Percentiles rank a stretch among this genome's conserved stretches.
Conservation (phyloP, 1,140 invertebrate genomes). For the Neelides sp. region DNA sequence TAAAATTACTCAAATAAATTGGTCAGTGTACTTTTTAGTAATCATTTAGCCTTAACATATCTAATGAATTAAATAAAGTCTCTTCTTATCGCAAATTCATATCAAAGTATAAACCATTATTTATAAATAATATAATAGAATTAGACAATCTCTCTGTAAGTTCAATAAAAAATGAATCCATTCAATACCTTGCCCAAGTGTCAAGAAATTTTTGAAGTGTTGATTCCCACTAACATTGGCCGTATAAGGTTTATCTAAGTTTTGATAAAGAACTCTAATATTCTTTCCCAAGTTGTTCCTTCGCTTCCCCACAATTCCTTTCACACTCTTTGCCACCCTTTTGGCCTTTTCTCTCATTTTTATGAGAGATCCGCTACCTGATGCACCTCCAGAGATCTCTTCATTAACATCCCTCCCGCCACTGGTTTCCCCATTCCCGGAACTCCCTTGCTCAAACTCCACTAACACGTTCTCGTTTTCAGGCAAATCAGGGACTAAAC, state of each 20-base stretch:
- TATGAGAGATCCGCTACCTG: conserved; percentile 6
- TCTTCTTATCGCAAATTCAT: too few species aligned
- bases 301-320: conserved; percentile 23
- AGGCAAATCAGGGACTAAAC: conserved; percentile 3
- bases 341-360: conserved; percentile 21
- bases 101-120: too few species aligned
- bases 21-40: too few species aligned
- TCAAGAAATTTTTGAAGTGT: conserved; percentile 29
- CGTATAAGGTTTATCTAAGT: conserved; percentile 30
- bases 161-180: conserved; percentile 3
- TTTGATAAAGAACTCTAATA: conserved; percentile 29
- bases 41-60: too few species aligned
- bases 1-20: too few species aligned
- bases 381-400: neutral
- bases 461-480: conserved; percentile 30
- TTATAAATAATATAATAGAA: neutral
- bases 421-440: neutral
- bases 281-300: conserved; percentile 13
- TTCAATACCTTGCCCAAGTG: conserved; percentile 25
- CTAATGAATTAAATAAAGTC: too few species aligned
- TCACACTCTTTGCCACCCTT: conserved; percentile 20
- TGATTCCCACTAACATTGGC: conserved; percentile 24
- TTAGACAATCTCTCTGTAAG: neutral
- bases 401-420: neutral
- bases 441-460: conserved; percentile 18